Conservation (phyloP, 2,797 vertebrate species). For the Trachops cirrhosus region DNA sequence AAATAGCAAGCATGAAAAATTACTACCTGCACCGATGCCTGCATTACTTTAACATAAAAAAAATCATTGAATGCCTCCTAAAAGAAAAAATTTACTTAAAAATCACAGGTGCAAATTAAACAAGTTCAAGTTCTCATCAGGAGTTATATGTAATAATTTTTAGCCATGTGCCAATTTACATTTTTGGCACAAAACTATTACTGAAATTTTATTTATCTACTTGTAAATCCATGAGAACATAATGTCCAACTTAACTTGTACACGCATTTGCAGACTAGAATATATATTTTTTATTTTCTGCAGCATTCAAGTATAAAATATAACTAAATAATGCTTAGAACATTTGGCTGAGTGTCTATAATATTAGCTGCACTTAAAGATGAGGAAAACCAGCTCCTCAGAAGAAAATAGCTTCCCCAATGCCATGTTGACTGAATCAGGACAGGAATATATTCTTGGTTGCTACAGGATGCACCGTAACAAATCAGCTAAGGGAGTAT, state of each 20-base stretch:
- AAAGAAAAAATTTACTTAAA: slow-evolving; percentile 46
- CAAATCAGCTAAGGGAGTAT: not conserved
- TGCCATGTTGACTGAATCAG: not conserved
- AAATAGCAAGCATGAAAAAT: slow-evolving; percentile 62
- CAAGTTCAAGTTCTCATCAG: not conserved
- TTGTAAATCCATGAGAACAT: not conserved
- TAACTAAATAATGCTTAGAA: not conserved
- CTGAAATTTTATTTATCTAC: not conserved
- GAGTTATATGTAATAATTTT: slow-evolving; percentile 13
- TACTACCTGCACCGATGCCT: slow-evolving; percentile 36
- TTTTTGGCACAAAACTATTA: not conserved
- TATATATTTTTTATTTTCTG: not conserved
- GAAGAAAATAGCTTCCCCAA: not conserved
- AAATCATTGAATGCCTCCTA: slow-evolving; percentile 33
- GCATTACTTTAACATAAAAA: slow-evolving; percentile 33
- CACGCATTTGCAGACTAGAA: not conserved
- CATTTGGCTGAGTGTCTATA: not conserved
- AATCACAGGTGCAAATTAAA: slow-evolving; percentile 18
- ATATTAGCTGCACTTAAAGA: not conserved
- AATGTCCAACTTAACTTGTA: not conserved
- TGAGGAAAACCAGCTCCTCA: not conserved
- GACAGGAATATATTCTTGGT: not conserved
- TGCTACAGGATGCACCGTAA: not conserved
- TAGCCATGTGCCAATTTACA: not conserved
- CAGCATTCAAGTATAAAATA: not conserved